phyloP scores from a whole-genome alignment of 2,113 vertebrate species.

The Scartelaos histophorus region DNA sequence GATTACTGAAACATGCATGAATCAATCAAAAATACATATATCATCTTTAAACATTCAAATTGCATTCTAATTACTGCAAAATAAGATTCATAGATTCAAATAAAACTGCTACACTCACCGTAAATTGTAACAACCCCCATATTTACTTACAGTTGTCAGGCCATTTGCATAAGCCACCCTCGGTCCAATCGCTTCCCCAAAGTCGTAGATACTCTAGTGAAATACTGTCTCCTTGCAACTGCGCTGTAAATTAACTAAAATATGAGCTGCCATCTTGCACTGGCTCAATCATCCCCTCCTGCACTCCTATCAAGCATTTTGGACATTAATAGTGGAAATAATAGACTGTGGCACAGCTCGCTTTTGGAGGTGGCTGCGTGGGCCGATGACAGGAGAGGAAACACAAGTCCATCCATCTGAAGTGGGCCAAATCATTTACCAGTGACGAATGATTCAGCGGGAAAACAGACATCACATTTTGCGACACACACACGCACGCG shows the following conservation, averaged over 20 bases:
- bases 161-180: conserved; percentile 51
- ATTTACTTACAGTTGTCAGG: conserved; percentile 47
- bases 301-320: conserved; percentile 23
- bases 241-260: conserved; percentile 28
- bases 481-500: not conserved
- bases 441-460: conserved; percentile 30
- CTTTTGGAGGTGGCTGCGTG: conserved; percentile 28
- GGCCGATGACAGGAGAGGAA: conserved; percentile 36
- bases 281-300: conserved; percentile 28
- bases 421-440: conserved; percentile 35
- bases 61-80: not conserved
- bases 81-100: conserved; percentile 17
- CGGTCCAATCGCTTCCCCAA: conserved; percentile 22
- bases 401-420: conserved; percentile 29
- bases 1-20: no score
- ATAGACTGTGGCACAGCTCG: conserved; percentile 27
- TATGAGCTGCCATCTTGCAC: conserved; percentile 31
- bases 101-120: conserved; percentile 18
- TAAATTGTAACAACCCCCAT: conserved; percentile 28
- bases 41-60: not conserved
- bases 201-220: conserved; percentile 26
- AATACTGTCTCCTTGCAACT: conserved; percentile 8
- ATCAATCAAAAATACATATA: no score
- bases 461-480: conserved; percentile 21
- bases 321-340: conserved; percentile 45